Evolutionary conservation across 2,888 invertebrate genomes (phyloP).

Genomic region (Megalurothrips usitatus): DNA sequence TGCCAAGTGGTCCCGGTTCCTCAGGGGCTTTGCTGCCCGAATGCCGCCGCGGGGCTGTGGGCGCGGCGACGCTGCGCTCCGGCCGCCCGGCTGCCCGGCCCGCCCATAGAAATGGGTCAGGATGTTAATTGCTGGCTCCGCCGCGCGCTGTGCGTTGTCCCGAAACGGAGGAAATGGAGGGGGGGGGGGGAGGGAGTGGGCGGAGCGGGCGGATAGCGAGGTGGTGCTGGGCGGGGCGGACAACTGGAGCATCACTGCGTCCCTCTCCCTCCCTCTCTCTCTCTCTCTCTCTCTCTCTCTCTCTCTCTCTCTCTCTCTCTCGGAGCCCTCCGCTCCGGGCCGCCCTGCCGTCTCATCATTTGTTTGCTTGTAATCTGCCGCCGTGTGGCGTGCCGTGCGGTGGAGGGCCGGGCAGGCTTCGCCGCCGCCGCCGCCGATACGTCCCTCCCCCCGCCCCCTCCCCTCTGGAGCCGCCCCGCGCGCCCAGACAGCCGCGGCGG

Average conservation of each 20-base stretch:
- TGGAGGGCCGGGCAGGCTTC: too few species aligned
- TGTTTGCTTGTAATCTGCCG: conserved; percentile 22
- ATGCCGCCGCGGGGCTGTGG: too few species aligned
- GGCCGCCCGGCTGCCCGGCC: too few species aligned
- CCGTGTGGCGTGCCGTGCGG: neutral
- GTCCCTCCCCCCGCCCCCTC: too few species aligned
- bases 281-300: too few species aligned
- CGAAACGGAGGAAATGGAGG: neutral
- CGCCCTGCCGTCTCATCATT: neutral
- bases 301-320: too few species aligned
- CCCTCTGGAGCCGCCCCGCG: too few species aligned
- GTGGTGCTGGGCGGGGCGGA: neutral
- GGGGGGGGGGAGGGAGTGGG: neutral
- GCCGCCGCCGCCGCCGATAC: neutral
- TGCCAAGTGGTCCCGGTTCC: neutral
- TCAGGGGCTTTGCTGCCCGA: neutral
- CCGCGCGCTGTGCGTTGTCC: neutral
- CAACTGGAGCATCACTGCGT: neutral
- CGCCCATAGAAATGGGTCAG: neutral
- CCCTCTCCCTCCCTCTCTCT: too few species aligned
- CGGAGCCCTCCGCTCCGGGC: neutral
- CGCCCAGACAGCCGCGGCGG: neutral
- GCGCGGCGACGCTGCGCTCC: neutral
- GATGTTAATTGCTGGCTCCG: conserved; percentile 12
- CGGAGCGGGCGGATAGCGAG: neutral